These are phyloP conservation scores for Cacatua alba DNA, from an alignment of 2,113 vertebrate species.

Conservation along the genomic window DNA sequence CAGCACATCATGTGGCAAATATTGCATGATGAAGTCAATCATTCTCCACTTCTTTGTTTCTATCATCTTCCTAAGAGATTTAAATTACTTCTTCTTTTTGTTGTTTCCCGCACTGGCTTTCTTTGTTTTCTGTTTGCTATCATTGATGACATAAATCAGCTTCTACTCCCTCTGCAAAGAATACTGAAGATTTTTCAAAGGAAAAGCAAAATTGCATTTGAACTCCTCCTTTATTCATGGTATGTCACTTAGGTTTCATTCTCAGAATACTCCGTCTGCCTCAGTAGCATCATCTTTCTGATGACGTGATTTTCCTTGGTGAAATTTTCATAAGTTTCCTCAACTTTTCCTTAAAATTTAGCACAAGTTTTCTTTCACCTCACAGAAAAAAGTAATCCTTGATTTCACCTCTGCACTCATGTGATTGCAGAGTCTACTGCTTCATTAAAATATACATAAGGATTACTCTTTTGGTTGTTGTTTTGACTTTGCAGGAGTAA, in stretches of 20 bases:
- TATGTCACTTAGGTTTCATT: constrained; percentile 34
- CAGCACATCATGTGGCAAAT: neutral
- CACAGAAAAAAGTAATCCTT: neutral
- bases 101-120: constrained; percentile 41
- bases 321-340: neutral
- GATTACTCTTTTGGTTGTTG: neutral
- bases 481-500: neutral
- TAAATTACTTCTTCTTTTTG: constrained; percentile 27
- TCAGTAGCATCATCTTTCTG: neutral
- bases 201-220: constrained; percentile 50
- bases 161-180: constrained; percentile 46
- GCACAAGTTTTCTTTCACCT: neutral
- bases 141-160: constrained; percentile 41
- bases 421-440: neutral
- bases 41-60: constrained; percentile 14
- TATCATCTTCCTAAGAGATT: neutral
- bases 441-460: neutral
- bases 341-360: neutral
- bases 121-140: constrained; percentile 48
- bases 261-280: neutral
- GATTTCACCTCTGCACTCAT: neutral
- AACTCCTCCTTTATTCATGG: constrained; percentile 40
- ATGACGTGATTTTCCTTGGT: neutral
- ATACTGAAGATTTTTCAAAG: constrained; percentile 54
- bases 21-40: neutral